These are phyloP conservation scores for Myiothlypis coronata DNA, from an alignment of 2,797 vertebrate genomes.

Conservation along the genomic window DNA sequence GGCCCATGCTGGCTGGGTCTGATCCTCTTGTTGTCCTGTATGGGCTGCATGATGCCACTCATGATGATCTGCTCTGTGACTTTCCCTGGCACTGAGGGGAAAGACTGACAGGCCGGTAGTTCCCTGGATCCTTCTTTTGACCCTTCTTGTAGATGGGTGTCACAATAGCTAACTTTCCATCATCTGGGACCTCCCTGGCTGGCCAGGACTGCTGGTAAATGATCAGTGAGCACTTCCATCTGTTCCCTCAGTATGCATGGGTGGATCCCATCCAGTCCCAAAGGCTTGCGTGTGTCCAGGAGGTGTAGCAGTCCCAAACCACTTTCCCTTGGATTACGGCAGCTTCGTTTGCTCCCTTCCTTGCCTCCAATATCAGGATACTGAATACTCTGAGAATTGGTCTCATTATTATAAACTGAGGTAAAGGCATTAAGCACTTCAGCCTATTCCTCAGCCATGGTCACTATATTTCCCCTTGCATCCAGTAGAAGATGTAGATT, in stretches of 20 bases:
- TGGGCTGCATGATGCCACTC: no score
- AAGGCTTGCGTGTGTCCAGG: no score
- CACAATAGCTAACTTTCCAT: accelerated
- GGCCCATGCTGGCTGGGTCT: neutral
- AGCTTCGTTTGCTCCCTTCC: accelerated
- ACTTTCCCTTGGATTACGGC: neutral
- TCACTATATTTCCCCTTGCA: neutral
- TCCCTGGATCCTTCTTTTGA: neutral
- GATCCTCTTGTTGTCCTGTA: neutral
- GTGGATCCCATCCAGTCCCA: neutral
- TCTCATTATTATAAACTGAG: neutral
- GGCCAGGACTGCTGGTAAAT: neutral
- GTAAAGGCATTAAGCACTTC: neutral
- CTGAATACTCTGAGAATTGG: neutral
- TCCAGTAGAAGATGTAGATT: neutral
- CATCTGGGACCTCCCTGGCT: neutral
- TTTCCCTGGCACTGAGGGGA: neutral
- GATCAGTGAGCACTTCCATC: neutral
- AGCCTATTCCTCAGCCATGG: neutral
- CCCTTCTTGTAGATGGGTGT: neutral
- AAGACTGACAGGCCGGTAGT: neutral
- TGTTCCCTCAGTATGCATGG: neutral
- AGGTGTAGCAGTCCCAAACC: neutral
- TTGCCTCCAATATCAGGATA: neutral
- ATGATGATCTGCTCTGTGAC: neutral